Conservation (phyloP, 2,113 vertebrate species). For the Petroica traversi region DNA sequence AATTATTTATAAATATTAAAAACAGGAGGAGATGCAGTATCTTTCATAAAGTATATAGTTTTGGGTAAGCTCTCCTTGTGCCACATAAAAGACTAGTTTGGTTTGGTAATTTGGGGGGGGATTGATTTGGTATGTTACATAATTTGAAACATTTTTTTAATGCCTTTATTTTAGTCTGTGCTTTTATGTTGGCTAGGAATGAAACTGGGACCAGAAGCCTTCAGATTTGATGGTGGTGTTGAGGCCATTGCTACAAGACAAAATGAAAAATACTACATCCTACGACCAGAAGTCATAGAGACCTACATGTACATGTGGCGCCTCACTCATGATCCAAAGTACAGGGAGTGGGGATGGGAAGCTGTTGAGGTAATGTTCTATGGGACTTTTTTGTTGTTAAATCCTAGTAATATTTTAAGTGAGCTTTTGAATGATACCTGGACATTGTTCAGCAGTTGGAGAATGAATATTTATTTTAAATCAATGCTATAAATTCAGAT, state of each 20-base stretch:
- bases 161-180: background rate
- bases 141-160: background rate
- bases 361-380: conserved; percentile 85
- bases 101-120: background rate
- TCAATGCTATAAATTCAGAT: background rate
- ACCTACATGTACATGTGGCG: conserved; percentile 99
- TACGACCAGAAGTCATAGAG: conserved; percentile 95
- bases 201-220: conserved; percentile 96
- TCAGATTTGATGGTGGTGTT: conserved; percentile 95
- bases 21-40: background rate
- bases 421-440: background rate
- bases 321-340: conserved; percentile 95
- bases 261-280: conserved; percentile 98
- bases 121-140: background rate
- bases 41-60: background rate
- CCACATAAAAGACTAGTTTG: background rate
- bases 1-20: background rate
- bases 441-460: background rate
- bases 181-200: conserved; percentile 74
- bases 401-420: background rate
- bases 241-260: conserved; percentile 97
- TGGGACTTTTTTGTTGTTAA: background rate
- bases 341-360: conserved; percentile 98
- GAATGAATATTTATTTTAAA: background rate
- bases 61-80: background rate